phyloP scores from a whole-genome alignment of 2,797 vertebrate species.

The Botia kubotai region DNA sequence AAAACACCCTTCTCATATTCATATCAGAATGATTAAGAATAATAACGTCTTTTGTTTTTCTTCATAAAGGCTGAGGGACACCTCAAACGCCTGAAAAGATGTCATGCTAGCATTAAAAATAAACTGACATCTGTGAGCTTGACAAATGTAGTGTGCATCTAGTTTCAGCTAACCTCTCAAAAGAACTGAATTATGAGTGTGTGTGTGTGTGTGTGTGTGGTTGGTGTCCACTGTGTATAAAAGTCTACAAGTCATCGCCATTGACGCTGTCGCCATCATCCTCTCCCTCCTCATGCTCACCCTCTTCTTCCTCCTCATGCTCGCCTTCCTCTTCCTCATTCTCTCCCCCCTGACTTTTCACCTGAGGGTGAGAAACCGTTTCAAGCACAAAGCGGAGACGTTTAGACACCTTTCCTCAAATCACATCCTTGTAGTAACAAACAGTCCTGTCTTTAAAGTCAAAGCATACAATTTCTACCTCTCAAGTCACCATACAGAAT shows the following conservation, averaged over 20 bases:
- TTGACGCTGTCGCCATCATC: conserved; percentile 88
- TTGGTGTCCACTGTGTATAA: conserved; percentile 32
- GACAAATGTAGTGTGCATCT: background rate
- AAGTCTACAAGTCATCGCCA: conserved; percentile 85
- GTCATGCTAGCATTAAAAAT: conserved; percentile 48
- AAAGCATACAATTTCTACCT: background rate
- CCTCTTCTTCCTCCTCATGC: conserved; percentile 69
- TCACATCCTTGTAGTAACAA: background rate
- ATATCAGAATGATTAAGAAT: background rate
- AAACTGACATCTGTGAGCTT: background rate
- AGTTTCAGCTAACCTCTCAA: background rate
- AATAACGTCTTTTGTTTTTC: background rate
- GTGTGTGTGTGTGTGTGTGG: conserved; percentile 10
- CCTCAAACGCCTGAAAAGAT: conserved; percentile 43
- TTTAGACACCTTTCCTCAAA: background rate
- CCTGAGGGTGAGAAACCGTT: conserved; percentile 58
- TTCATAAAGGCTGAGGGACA: conserved; percentile 22
- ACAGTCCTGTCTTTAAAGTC: background rate
- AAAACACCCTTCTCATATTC: conserved; percentile 6
- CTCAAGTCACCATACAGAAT: too few species aligned
- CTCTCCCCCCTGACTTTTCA: conserved; percentile 76
- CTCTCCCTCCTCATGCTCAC: conserved; percentile 82
- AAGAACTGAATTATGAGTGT: background rate
- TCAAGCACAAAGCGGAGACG: background rate
- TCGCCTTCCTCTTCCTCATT: conserved; percentile 70